Conservation (phyloP, 2,113 vertebrate species). For the Mormyrus lacerda region DNA sequence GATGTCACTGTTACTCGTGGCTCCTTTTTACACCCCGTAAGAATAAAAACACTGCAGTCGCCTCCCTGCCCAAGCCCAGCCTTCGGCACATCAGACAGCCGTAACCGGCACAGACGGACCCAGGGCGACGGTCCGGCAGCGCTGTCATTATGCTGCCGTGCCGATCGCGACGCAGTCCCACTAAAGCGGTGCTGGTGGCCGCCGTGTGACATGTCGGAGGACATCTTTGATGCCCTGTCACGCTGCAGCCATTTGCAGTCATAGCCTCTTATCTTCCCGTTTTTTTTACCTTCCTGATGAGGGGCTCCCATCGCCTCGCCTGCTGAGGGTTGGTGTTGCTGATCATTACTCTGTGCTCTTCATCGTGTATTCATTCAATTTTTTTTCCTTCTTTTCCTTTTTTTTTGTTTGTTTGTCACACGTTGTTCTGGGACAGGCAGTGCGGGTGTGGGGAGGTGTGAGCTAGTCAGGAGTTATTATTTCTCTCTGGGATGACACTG, state of each 20-base stretch:
- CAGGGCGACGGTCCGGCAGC: not conserved
- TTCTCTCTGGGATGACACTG: not conserved
- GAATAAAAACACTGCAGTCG: not conserved
- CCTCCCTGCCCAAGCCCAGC: not conserved
- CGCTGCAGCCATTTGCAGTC: constrained; percentile 36
- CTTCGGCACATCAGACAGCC: constrained; percentile 24
- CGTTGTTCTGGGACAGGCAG: not conserved
- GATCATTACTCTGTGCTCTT: not conserved
- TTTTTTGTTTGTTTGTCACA: not conserved
- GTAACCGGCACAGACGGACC: constrained; percentile 41
- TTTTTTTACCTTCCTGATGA: not conserved
- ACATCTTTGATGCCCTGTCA: constrained; percentile 42
- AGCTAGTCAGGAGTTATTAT: not conserved
- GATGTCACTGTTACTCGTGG: not conserved
- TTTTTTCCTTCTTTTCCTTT: not conserved
- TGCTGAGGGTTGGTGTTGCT: not conserved
- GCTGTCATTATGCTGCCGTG: not conserved
- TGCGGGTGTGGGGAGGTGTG: not conserved
- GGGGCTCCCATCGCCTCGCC: not conserved
- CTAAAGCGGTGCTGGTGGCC: constrained; percentile 21
- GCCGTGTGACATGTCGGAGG: constrained; percentile 45
- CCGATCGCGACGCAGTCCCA: not conserved
- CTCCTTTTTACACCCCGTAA: not conserved
- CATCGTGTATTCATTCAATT: not conserved
- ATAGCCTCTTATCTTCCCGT: constrained; percentile 33